Base-by-base conservation (phyloP, 1,140 invertebrate species). In the Ladona fulva region DNA sequence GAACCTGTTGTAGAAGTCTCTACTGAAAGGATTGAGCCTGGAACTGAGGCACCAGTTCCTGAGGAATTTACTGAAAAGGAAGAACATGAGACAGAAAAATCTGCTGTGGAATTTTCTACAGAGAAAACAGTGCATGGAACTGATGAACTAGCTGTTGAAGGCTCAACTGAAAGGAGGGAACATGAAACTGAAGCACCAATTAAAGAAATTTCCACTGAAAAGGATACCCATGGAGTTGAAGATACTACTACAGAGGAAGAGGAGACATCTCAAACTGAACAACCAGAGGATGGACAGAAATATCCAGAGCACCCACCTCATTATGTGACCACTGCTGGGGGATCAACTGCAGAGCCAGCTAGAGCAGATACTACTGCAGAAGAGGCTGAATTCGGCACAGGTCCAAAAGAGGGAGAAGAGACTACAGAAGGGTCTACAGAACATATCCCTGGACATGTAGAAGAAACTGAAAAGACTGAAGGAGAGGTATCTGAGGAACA, bases 161-260 rank as follows among this genome's bases (percentile, higher is more conserved):
- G 1, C n/a, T 66, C 52, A 66, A 37, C 29, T 37, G 29, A 37
- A 37, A 37, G 29, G 8, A 8, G 3, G 1, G 29, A 37, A 8
- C 29, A 37, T 37, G 29, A 22, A 59, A 77, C 42, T 24, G 80
- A 77, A 76, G 73, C 16, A 73, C 19, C 76, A 0, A 76, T 16
- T 77, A 78, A 79, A 74, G 19, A 74, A 42, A 42, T 22, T 22
- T 19, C 77, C 24, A 11, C 74, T 24, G 25, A 37, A 42, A 3
- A 77, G 25, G 7, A 74, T n/a, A 74, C 14, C 74, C 76, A 77
- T 25, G 76, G 25, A 66, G 79, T 5, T 78, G 12, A 73, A 7
- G 37, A 73, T 66, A 80, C 74, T 59, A 81, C 77, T 42, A 75
- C 74, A n/a, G 78, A 25, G 3, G 80, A 74, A 25, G 24, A 24